Evolutionary conservation across 2,888 invertebrate species (phyloP).

Genomic region (Cylloceria caligata): DNA sequence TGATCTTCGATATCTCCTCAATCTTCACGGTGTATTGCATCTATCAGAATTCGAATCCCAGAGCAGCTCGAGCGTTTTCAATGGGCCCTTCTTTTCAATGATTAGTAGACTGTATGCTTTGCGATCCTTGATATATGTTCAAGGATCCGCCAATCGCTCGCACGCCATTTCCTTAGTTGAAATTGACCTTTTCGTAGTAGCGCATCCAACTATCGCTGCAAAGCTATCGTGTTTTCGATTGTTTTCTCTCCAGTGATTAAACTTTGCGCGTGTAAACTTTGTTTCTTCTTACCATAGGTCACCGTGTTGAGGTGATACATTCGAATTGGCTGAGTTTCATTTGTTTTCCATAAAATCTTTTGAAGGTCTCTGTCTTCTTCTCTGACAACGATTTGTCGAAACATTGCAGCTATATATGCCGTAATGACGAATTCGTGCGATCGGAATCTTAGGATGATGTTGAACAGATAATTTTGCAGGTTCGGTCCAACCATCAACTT

Average conservation of each 20-base stretch:
- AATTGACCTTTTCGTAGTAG: constrained; percentile 44
- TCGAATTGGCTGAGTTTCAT: constrained; percentile 18
- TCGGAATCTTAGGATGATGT: constrained; percentile 55
- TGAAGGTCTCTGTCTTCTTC: constrained; percentile 49
- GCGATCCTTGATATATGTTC: constrained; percentile 12
- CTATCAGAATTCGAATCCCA: constrained; percentile 55
- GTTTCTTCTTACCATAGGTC: constrained; percentile 59
- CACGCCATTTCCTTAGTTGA: constrained; percentile 54
- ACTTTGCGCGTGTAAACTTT: constrained; percentile 66
- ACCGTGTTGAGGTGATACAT: constrained; percentile 50
- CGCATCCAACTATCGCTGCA: constrained; percentile 2
- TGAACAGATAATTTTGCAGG: constrained; percentile 40
- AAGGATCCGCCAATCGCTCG: constrained; percentile 30
- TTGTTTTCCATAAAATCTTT: constrained; percentile 52
- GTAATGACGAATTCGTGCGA: constrained; percentile 57
- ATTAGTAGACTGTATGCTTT: constrained; percentile 51
- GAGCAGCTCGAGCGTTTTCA: constrained; percentile 58
- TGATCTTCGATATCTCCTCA: not conserved
- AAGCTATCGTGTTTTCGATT: constrained; percentile 8
- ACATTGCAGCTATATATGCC: constrained; percentile 59
- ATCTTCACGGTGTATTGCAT: constrained; percentile 50
- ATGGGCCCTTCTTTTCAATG: constrained; percentile 44
- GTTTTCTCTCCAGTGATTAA: constrained; percentile 49
- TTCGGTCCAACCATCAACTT: constrained; percentile 48
- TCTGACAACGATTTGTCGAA: constrained; percentile 48